Base-by-base conservation (phyloP, 2,113 vertebrate genomes). In the Pelmatolapia mariae region DNA sequence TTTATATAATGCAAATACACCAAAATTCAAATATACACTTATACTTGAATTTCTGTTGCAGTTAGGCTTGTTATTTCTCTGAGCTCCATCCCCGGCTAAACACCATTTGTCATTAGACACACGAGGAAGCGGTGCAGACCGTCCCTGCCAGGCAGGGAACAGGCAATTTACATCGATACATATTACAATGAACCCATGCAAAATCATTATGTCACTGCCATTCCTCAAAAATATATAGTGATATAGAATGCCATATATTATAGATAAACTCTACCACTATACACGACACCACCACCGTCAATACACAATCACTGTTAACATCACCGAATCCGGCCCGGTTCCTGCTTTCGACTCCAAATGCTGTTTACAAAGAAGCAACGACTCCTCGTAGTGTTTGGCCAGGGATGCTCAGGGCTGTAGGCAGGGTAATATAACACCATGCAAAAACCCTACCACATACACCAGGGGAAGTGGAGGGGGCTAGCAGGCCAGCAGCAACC, bases 361-460 rank as follows among this genome's bases (percentile, higher is more conserved):
- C 61, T 43, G 63, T 24, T 11, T 26, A 22, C 22, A 29, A 54
- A 52, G n/a, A 82, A 40, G 13, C 33, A 56, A 56, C 38, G 4
- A 71, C 19, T 15, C 43, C 10, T 47, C 38, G 2, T 52, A 19
- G 47, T 15, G 31, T 93, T 87, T 95, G 95, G 93, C 95, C 92
- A 93, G 95, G 95, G 94, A 96, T 89, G 87, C 80, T 88, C 86
- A 22, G 89, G 87, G 92, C 89, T 68, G 63, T 52, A 86, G 81
- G 92, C 89, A 94, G 92, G 93, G 91, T 91, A 86, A 93, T 89
- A 95, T 9, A 95, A 96, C 92, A 93, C 94, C 95, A 96, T 96
- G 95, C 95, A 93, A 93, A 94, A 93, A 57, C 89, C 92, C 92
- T 86, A 88, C 89, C 85, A 82, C 83, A 80, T 83, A 91, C 88